Conservation (phyloP, 2,888 invertebrate species). For the Odontothrips loti region DNA sequence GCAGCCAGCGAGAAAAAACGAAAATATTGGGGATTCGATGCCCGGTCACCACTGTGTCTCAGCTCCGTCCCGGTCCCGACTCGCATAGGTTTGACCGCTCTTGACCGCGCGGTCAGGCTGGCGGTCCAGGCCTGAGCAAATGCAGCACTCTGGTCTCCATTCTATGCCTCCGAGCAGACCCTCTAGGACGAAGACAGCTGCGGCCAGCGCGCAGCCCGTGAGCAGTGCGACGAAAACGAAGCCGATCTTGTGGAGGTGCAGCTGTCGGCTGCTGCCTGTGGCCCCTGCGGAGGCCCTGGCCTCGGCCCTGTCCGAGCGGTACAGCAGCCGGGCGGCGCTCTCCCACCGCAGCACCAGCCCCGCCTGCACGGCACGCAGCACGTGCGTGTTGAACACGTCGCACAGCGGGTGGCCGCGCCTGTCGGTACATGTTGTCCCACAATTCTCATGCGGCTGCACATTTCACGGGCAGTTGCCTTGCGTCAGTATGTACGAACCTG, state of each 20-base stretch:
- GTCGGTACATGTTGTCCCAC: not conserved
- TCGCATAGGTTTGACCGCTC: too few species aligned
- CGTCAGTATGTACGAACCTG: not conserved
- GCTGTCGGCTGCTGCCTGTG: not conserved
- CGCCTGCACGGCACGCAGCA: not conserved
- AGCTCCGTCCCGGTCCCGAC: too few species aligned
- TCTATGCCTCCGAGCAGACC: too few species aligned
- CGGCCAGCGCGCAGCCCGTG: not conserved
- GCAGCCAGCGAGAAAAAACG: too few species aligned
- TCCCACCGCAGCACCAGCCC: not conserved
- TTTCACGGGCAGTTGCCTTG: not conserved
- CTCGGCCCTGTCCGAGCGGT: not conserved
- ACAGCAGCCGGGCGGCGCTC: not conserved
- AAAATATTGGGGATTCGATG: too few species aligned
- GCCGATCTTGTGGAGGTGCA: not conserved
- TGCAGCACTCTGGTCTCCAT: too few species aligned
- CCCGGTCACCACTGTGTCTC: too few species aligned
- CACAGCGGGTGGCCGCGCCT: not conserved
- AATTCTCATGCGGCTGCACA: not conserved
- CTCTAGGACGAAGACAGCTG: not conserved
- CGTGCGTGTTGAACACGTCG: not conserved
- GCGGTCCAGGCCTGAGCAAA: too few species aligned
- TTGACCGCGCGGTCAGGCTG: too few species aligned
- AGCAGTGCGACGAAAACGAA: conserved; percentile 2
- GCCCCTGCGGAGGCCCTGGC: too few species aligned